A percentile compares a stretch with the other conserved stretches of the same genome.
These are phyloP conservation scores for Phymatocera aterrima DNA, from an alignment of 2,888 invertebrate genomes.

Conservation along the genomic window DNA sequence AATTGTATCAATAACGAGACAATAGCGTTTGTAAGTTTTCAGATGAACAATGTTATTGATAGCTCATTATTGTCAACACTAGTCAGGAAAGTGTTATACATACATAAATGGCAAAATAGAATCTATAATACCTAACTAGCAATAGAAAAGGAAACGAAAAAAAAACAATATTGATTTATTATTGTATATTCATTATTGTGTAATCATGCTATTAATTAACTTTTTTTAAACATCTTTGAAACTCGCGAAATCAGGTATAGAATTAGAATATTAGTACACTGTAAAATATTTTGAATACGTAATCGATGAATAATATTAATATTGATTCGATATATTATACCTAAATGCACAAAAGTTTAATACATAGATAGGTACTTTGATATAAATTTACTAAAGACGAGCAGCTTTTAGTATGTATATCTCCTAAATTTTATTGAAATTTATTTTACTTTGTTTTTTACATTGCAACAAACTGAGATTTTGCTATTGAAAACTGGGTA, in stretches of 20 bases:
- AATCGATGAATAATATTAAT: neutral
- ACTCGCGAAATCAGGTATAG: constrained; percentile 25
- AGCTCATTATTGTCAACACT: neutral
- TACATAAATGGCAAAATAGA: neutral
- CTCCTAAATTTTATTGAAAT: too few species aligned
- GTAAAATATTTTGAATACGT: constrained; percentile 10
- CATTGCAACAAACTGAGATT: too few species aligned
- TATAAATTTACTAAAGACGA: too few species aligned
- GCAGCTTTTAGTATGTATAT: too few species aligned
- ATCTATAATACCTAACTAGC: constrained; percentile 10
- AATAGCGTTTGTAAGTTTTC: too few species aligned
- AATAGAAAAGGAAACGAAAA: too few species aligned
- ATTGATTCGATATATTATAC: constrained; percentile 38
- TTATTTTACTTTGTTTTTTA: too few species aligned
- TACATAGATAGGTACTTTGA: too few species aligned
- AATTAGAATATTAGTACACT: neutral
- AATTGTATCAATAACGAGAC: too few species aligned
- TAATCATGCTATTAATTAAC: constrained; percentile 17
- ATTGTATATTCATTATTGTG: constrained; percentile 55
- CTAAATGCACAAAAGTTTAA: too few species aligned
- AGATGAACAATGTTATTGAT: too few species aligned
- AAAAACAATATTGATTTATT: constrained; percentile 40
- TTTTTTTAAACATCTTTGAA: constrained; percentile 8
- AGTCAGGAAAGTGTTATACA: constrained; percentile 6
- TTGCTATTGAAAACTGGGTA: too few species aligned